Evolutionary conservation across 2,888 invertebrate species (phyloP).

Genomic region (Erpobdella octoculata): DNA sequence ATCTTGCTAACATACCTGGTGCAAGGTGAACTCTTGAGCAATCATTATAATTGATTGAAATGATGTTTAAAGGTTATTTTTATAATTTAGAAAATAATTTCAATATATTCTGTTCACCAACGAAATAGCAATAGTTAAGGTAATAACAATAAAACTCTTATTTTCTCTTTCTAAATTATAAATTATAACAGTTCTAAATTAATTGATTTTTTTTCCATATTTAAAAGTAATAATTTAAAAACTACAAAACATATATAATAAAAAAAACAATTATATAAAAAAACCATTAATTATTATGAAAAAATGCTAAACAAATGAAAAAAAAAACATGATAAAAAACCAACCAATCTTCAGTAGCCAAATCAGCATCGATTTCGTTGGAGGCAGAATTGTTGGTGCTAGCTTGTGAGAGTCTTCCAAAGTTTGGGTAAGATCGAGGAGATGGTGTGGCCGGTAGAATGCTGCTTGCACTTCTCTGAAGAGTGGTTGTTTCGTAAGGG

Average conservation of each 20-base stretch:
- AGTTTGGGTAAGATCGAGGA: background rate
- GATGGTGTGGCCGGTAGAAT: background rate
- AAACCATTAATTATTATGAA: no score
- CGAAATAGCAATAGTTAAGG: no score
- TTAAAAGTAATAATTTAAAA: no score
- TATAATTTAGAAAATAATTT: background rate
- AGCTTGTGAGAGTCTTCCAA: background rate
- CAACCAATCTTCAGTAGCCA: background rate
- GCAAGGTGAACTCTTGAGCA: background rate
- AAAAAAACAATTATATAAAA: no score
- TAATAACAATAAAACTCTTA: no score
- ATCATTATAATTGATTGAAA: background rate
- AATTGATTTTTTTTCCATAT: no score
- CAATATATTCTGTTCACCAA: background rate
- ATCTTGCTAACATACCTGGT: conserved; percentile 20
- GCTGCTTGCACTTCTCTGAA: conserved; percentile 3
- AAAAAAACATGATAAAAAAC: background rate
- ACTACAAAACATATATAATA: no score
- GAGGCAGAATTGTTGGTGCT: background rate
- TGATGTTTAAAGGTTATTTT: no score
- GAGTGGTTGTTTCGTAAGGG: background rate
- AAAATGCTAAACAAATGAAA: background rate
- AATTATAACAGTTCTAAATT: no score
- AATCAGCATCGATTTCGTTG: background rate
- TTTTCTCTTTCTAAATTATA: no score